Percentiles rank a stretch among this genome's conserved stretches.
phyloP scores from a whole-genome alignment of 2,113 vertebrate species.

The Rhinolophus sinicus region DNA sequence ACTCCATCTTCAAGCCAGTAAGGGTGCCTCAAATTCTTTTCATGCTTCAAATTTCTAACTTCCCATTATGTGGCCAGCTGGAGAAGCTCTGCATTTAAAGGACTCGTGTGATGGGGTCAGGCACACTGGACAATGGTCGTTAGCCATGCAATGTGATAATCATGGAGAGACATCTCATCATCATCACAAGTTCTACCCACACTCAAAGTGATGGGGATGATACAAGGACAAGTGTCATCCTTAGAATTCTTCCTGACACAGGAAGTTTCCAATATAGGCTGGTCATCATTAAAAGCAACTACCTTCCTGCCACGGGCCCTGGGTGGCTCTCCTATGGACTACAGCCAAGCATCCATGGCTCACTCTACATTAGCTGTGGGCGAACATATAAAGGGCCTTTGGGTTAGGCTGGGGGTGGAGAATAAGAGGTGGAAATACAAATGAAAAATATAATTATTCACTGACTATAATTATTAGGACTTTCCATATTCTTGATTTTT shows the following conservation, averaged over 20 bases:
- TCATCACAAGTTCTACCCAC: neutral
- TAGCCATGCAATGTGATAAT: neutral
- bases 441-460: neutral
- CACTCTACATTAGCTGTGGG: neutral
- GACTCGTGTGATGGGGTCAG: neutral
- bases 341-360: neutral
- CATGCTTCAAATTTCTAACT: neutral
- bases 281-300: neutral
- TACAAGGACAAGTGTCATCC: neutral
- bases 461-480: neutral
- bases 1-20: neutral
- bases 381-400: neutral
- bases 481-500: neutral
- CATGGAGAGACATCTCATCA: neutral
- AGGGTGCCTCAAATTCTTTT: neutral
- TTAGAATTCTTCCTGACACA: neutral
- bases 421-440: neutral
- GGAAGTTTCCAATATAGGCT: neutral
- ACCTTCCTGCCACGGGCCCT: neutral
- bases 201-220: neutral
- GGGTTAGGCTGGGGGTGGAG: neutral
- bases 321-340: no score
- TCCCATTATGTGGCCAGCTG: neutral
- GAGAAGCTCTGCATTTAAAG: neutral
- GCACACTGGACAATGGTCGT: neutral